Evolutionary conservation across 2,888 invertebrate genomes (phyloP), one percentile per base, ranked within the genome.

Genomic region (Caenorhabditis sulstoni): DNA sequence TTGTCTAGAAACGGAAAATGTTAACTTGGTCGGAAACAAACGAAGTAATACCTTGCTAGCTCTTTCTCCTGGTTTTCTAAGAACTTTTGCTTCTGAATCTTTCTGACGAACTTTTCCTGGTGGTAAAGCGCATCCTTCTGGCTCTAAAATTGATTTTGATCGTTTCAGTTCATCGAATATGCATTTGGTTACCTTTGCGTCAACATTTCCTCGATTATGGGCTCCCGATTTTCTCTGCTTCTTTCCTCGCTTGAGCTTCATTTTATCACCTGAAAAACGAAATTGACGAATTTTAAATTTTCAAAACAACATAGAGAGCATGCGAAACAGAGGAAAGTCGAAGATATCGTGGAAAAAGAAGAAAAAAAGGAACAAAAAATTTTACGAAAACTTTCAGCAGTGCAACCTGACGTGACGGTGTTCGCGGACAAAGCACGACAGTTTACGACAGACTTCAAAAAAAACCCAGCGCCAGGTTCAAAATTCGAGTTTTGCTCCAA

Each of bases 51-150:
- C 74, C 66, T 39, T 11, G 78, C 73, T 5, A 78, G 66, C 20
- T 78, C 71, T 44, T 73, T 71, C 35, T 78, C 78, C 41, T 78
- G 66, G 35, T 65, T 59, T 16, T 78, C 78, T 11, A 67, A 23
- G 39, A 55, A 65, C 44, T 79, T 79, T 44, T 79, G 74, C 22
- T 79, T 79, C 41, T 79, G 79, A 52, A 79, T 49, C 22, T 74
- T 73, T 22, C 74, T 68, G 12, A 73, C 79, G 23, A 79, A 74
- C 37, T 74, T 68, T 44, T 79, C 73, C 44, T 79, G 79, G 47
- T 74, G 74, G 44, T 74, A 79, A 12, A 79, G 67, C 5, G 78
- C 78, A 61, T 78, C 78, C 52, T 78, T 78, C 16, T 71, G 68
- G 39, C 77, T 71, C 65, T 49, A 23, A 1, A 65, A 14, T 3